Evolutionary conservation across 2,888 invertebrate genomes (phyloP), one percentile per base, ranked within the genome.

Genomic region (Lasioglossum figueresi): DNA sequence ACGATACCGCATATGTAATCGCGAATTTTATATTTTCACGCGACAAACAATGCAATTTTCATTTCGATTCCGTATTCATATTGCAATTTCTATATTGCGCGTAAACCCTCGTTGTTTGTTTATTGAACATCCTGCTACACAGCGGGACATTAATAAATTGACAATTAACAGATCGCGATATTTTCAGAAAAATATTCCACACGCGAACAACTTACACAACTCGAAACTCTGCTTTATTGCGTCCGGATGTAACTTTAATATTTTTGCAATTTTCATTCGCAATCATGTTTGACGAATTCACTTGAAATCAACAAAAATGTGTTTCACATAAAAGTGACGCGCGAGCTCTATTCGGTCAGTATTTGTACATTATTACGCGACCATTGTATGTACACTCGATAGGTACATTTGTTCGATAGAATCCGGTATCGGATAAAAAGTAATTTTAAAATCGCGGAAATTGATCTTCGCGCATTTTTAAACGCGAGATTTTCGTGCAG

Each of bases 261-360:
- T 23, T 68, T 68, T 68, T 40, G 37, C 56, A 31, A 75, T 80
- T 75, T 80, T 70, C 48, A 2, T 1, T 71, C 34, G 16, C 19
- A 34, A 59, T 68, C n/a, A 34, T 37, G 23, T 52, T 6, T 34
- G 12, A 34, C 10, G 5, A 34, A 48, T 34, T 73, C 31, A 12
- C 19, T 48, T 5, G 14, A 6, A 23, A 68, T 31, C 37, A 19
- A 68, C 37, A 23, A 68, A 31, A 10, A 68, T 23, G 16, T 23
- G 10, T 66, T 34, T 34, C 31, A 5, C 31, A 16, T 56, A 56
- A 12, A n/a, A 27, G 56, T 52, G 52, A 56, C 56, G 12, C 16
- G 56, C 63, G 31, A 63, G 5, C 27, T 5, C 66, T 16, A 34
- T 34, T 37, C 4, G 3, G 23, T 66, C 14, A 16, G 1, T 2